Percentiles rank a stretch among this genome's conserved stretches.
phyloP scores from a whole-genome alignment of 1,140 invertebrate species.

The Calephelis nemesis region DNA sequence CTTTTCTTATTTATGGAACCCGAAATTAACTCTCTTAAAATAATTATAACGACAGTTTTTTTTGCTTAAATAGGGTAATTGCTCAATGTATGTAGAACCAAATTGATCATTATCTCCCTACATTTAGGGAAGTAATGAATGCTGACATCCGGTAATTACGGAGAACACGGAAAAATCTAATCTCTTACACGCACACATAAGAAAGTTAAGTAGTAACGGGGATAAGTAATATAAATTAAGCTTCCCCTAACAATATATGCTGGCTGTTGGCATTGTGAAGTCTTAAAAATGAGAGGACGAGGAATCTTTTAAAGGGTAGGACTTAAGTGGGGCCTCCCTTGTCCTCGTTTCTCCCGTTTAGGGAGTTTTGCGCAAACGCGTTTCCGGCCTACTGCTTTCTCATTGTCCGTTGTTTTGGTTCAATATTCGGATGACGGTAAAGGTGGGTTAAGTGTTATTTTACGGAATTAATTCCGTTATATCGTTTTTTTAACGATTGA shows the following conservation, averaged over 20 bases:
- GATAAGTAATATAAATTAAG: constrained; percentile 54
- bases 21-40: too few relatives aligned
- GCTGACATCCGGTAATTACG: constrained; percentile 58
- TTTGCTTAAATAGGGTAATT: too few relatives aligned
- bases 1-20: too few relatives aligned
- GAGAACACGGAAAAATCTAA: constrained; percentile 72
- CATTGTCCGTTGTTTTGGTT: constrained; percentile 72
- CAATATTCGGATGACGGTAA: constrained; percentile 67
- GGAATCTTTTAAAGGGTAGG: constrained; percentile 77
- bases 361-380: constrained; percentile 60
- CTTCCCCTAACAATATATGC: constrained; percentile 54
- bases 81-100: not conserved
- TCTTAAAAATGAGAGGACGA: constrained; percentile 77
- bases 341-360: constrained; percentile 37
- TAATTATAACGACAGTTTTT: too few relatives aligned
- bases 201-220: constrained; percentile 43
- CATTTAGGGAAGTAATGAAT: constrained; percentile 34
- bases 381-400: constrained; percentile 60
- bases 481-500: constrained; percentile 30
- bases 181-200: constrained; percentile 50
- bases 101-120: constrained; percentile 26
- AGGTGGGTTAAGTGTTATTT: constrained; percentile 68
- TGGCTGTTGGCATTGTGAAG: constrained; percentile 73
- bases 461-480: constrained; percentile 49
- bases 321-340: constrained; percentile 64